Conservation (phyloP, 2,888 invertebrate genomes). For the Eurytoma adleriae region DNA sequence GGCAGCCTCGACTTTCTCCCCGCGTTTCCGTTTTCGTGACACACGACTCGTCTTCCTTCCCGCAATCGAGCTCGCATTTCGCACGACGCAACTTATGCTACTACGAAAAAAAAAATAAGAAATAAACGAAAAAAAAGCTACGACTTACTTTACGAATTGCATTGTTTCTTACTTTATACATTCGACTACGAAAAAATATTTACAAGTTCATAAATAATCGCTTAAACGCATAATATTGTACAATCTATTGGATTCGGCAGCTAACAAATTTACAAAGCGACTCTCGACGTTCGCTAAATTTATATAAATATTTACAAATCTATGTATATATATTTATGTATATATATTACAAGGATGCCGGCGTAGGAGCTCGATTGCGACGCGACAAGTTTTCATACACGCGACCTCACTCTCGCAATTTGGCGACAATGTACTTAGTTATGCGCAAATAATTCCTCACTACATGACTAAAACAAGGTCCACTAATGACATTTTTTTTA, state of each 20-base stretch:
- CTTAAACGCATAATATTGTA: conserved; percentile 43
- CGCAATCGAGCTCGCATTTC: conserved; percentile 27
- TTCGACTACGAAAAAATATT: conserved; percentile 41
- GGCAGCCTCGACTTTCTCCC: conserved; percentile 35
- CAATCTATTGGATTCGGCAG: conserved; percentile 5
- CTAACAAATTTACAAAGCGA: conserved; percentile 48
- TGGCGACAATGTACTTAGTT: not conserved
- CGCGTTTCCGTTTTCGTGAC: conserved; percentile 19
- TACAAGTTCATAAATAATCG: conserved; percentile 49
- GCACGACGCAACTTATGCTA: conserved; percentile 29
- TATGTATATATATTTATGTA: conserved; percentile 20
- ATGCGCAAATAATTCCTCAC: conserved; percentile 35
- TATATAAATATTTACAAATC: conserved; percentile 47
- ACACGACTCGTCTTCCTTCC: conserved; percentile 13
- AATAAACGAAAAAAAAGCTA: conserved; percentile 22
- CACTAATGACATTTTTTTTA: conserved; percentile 14
- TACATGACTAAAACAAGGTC: conserved; percentile 38
- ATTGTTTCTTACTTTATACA: conserved; percentile 45
- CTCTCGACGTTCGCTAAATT: conserved; percentile 26
- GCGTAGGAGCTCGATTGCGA: conserved; percentile 30
- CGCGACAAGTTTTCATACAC: not conserved
- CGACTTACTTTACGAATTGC: conserved; percentile 34
- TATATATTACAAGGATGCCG: conserved; percentile 17
- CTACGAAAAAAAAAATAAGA: conserved; percentile 17
- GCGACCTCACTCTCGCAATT: conserved; percentile 14